Conservation (phyloP, 2,797 vertebrate genomes). For the Choloepus didactylus region DNA sequence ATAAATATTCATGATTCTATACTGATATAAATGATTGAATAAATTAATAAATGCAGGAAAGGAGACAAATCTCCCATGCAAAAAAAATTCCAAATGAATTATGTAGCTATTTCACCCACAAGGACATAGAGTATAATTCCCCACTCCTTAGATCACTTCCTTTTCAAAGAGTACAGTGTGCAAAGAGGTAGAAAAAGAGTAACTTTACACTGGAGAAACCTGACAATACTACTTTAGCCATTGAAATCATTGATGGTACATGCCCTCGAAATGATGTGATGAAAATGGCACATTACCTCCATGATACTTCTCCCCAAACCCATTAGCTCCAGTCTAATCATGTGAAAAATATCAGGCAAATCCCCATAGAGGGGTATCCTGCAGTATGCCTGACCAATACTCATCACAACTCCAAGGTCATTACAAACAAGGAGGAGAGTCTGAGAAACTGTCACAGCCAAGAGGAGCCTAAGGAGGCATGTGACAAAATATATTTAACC, state of each 20-base stretch:
- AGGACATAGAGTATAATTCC: not conserved
- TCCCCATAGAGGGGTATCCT: not conserved
- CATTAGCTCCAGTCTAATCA: not conserved
- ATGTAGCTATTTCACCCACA: not conserved
- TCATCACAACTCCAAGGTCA: not conserved
- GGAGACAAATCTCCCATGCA: not conserved
- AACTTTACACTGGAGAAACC: not conserved
- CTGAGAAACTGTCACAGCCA: not conserved
- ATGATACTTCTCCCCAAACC: not conserved
- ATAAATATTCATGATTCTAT: not conserved
- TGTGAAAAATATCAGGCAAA: not conserved
- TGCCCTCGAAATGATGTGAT: not conserved
- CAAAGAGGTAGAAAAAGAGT: not conserved
- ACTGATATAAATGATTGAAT: not conserved
- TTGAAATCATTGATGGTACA: not conserved
- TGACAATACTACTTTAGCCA: not conserved
- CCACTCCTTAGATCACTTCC: not conserved
- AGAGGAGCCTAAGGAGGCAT: not conserved
- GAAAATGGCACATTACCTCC: not conserved
- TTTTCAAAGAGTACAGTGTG: not conserved
- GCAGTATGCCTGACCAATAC: rapidly evolving
- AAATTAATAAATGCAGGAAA: not conserved
- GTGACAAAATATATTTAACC: not conserved
- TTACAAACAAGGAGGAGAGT: not conserved
- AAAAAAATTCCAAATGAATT: not conserved